Conservation (phyloP, 2,888 invertebrate genomes). For the Carcina quercana region DNA sequence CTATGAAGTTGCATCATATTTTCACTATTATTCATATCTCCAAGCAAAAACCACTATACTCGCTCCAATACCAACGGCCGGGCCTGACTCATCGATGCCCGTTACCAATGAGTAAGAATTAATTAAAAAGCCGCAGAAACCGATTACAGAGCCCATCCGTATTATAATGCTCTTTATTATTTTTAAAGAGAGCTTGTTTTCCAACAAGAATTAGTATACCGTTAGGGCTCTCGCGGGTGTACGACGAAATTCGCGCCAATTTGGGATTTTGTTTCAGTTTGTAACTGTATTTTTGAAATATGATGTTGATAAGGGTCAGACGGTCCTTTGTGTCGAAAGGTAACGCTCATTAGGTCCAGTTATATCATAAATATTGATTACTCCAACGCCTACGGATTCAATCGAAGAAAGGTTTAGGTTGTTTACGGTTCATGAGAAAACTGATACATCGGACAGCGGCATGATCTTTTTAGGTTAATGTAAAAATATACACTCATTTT, state of each 20-base stretch:
- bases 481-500: no score
- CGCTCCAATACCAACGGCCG: slow-evolving; percentile 23
- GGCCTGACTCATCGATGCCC: slow-evolving; percentile 50
- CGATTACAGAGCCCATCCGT: slow-evolving; percentile 32
- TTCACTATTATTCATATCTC: no score
- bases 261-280: slow-evolving; percentile 52
- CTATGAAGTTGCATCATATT: no score
- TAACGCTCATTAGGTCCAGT: no score
- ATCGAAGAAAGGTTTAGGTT: no score
- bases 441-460: no score
- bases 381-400: no score
- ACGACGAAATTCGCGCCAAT: slow-evolving; percentile 49
- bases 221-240: slow-evolving; percentile 42
- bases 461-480: no score
- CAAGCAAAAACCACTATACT: not conserved
- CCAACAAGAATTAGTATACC: slow-evolving; percentile 26
- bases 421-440: no score
- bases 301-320: no score
- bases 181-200: slow-evolving; percentile 30
- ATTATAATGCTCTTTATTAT: slow-evolving; percentile 28
- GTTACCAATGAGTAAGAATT: slow-evolving; percentile 67
- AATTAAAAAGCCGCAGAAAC: slow-evolving; percentile 54
- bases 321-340: no score
- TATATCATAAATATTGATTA: no score
- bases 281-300: slow-evolving; percentile 31